Evolutionary conservation across 2,888 invertebrate genomes (phyloP).

Genomic region (Sminthurinus aureus): DNA sequence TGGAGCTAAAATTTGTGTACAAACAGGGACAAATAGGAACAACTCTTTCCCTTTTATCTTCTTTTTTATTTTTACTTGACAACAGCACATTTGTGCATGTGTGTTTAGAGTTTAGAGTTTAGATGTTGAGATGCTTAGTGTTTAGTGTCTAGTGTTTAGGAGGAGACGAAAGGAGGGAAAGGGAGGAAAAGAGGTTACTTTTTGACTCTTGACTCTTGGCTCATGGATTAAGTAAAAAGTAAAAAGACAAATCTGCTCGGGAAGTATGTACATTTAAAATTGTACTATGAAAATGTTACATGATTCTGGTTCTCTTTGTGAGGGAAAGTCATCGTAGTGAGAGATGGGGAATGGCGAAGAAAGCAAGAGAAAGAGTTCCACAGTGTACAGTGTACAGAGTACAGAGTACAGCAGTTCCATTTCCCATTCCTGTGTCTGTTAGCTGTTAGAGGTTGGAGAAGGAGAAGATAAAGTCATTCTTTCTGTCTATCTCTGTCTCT

Average conservation of each 20-base stretch:
- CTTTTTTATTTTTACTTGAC: too few relatives aligned
- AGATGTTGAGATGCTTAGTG: neutral
- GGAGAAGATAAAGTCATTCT: constrained; percentile 14
- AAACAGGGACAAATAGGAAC: neutral
- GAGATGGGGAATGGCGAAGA: too few relatives aligned
- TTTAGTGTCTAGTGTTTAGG: neutral
- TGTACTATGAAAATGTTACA: too few relatives aligned
- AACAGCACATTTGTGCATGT: too few relatives aligned
- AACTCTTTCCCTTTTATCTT: neutral
- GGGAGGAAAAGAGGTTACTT: constrained; percentile 19
- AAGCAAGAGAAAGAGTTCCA: too few relatives aligned
- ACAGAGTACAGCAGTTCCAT: constrained; percentile 35
- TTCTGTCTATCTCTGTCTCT: neutral
- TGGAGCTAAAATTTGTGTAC: constrained; percentile 37
- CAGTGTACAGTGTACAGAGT: neutral
- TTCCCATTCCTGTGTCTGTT: neutral
- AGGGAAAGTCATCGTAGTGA: too few relatives aligned
- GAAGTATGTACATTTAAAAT: too few relatives aligned
- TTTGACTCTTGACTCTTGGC: too few relatives aligned
- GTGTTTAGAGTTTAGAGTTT: neutral
- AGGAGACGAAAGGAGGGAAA: neutral
- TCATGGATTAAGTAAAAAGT: constrained; percentile 16
- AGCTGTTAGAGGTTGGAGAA: neutral
- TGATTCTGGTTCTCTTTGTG: too few relatives aligned
- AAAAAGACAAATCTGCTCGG: constrained; percentile 18